Base-by-base conservation (phyloP, 2,113 vertebrate species). In the Corythoichthys intestinalis region DNA sequence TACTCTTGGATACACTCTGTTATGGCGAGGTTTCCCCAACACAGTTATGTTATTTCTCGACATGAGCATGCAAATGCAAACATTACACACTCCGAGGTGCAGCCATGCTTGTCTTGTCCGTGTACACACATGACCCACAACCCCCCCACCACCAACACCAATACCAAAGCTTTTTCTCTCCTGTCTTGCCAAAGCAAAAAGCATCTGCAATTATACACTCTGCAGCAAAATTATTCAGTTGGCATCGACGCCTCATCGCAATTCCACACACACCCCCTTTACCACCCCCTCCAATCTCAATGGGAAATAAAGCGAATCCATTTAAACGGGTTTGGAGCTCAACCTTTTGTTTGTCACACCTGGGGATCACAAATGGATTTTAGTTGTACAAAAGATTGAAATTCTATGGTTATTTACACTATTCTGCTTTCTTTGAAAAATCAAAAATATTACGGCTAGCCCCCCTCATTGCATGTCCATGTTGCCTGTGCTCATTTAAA, bases 291-390 rank as follows among this genome's bases (percentile, higher is more conserved):
- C 12, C 34, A 58, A 75, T 83, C 79, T 83, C 82, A 76, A 76
- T 72, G 77, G 77, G 72, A 86, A 88, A 87, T 85, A 88, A 87
- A 84, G 76, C 80, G 83, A 83, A 86, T 78, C 77, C 80, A 88
- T 87, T 88, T 85, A 80, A 76, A 80, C 74, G 80, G 65, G 87
- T 87, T 70, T 84, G 79, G 80, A 84, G 84, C 81, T 78, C 83
- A 70, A 72, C 80, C 79, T 88, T 89, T 91, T 89, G 86, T 90
- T 83, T 81, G 83, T 85, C 83, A 86, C 90, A 90, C 87, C 89
- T 91, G 87, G 86, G 81, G 77, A 86, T 83, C 71, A 68, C 81
- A 82, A 88, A 90, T 89, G 86, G 76, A 82, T 88, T 89, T 73
- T 80, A 79, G 78, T 87, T 85, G 83, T 75, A 83, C 69, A 81